These are phyloP conservation scores for Cyclina sinensis DNA, from an alignment of 1,140 invertebrate genomes.

Conservation along the genomic window DNA sequence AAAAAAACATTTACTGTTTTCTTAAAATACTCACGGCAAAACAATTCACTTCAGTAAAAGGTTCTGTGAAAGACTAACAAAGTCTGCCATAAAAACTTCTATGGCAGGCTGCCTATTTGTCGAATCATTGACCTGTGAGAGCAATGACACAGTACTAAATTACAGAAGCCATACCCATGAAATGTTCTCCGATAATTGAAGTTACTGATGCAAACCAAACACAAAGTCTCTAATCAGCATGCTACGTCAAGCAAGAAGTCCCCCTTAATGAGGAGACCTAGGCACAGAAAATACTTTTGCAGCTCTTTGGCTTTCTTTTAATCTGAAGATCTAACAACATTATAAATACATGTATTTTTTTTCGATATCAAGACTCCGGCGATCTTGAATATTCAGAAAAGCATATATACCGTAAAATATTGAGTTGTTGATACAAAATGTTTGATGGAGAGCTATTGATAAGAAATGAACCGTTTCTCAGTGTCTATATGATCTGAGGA, in stretches of 20 bases:
- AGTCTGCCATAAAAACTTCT: background rate
- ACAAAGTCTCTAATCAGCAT: conserved; percentile 40
- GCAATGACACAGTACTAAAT: conserved; percentile 14
- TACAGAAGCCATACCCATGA: background rate
- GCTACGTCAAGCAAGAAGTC: conserved; percentile 49
- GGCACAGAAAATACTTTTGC: background rate
- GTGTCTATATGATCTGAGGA: too few species aligned
- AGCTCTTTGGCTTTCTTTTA: background rate
- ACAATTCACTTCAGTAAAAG: too few species aligned
- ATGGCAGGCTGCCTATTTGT: conserved; percentile 13
- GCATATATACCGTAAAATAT: background rate
- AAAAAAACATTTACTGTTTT: too few species aligned
- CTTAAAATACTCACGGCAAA: too few species aligned
- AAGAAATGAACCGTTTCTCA: too few species aligned
- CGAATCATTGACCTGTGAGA: conserved; percentile 28
- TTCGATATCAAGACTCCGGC: background rate
- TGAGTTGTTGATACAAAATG: too few species aligned
- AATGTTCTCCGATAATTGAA: conserved; percentile 49
- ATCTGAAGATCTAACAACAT: background rate
- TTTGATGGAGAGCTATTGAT: too few species aligned
- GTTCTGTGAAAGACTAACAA: background rate
- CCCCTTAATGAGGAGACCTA: conserved; percentile 6
- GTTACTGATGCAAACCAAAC: conserved; percentile 24
- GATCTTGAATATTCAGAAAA: background rate
- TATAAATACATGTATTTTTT: background rate